These are phyloP conservation scores for Himalopsyche phryganea DNA, from an alignment of 1,140 invertebrate species.

Conservation along the genomic window DNA sequence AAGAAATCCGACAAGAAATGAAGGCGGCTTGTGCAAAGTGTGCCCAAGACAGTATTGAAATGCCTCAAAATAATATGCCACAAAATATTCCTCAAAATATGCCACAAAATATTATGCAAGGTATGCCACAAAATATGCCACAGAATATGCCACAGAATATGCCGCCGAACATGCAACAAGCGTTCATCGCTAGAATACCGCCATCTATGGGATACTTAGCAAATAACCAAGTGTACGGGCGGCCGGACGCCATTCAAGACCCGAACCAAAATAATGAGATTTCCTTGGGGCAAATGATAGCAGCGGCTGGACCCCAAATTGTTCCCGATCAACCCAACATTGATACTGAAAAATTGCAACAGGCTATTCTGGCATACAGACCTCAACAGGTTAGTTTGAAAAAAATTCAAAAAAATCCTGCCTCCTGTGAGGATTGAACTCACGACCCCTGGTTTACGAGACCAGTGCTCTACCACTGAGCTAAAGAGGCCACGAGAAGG, in stretches of 20 bases:
- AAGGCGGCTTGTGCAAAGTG: conserved; percentile 61
- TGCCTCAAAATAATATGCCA: conserved; percentile 43
- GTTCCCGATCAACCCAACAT: conserved; percentile 36
- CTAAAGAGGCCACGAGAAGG: conserved; percentile 69
- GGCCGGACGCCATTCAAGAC: conserved; percentile 39
- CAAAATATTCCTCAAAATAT: conserved; percentile 11
- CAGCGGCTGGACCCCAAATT: conserved; percentile 5
- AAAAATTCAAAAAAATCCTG: conserved; percentile 39
- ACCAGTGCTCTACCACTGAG: conserved; percentile 92
- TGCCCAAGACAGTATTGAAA: conserved; percentile 33
- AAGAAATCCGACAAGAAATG: conserved; percentile 64
- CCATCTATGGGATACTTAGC: conserved; percentile 44
- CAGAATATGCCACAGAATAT: conserved; percentile 5
- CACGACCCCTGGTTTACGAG: conserved; percentile 92
- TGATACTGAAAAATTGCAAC: conserved; percentile 50
- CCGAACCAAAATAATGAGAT: conserved; percentile 14
- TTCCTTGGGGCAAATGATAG: conserved; percentile 2
- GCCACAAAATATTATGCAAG: neutral
- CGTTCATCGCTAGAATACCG: conserved; percentile 41
- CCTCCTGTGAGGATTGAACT: conserved; percentile 87
- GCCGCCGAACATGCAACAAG: conserved; percentile 31
- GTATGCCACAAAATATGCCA: conserved; percentile 28
- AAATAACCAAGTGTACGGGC: conserved; percentile 43
- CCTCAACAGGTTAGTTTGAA: conserved; percentile 30
- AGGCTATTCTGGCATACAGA: conserved; percentile 48